Base-by-base conservation (phyloP, 2,113 vertebrate genomes). In the Dasyornis broadbenti region DNA sequence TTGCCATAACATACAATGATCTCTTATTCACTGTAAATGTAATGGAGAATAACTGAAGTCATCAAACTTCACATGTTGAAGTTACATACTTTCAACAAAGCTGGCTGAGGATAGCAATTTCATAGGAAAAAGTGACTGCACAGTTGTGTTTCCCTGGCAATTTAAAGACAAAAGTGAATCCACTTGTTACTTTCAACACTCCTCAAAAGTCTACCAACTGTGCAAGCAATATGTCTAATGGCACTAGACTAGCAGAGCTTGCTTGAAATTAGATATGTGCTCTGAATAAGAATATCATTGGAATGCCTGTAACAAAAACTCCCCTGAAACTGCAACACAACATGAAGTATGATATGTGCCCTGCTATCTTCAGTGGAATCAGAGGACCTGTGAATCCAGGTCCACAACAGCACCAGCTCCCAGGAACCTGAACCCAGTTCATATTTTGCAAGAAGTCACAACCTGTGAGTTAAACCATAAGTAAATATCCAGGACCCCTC, bases 201-300 rank as follows among this genome's bases (percentile, higher is more conserved):
- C 53, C 79, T 90, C 79, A 80, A 87, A 92, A 96, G 88, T 86
- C 88, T 80, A 92, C 92, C 96, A 95, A 88, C 94, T 94, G 92
- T 92, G 88, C 95, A 95, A 96, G 92, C 92, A 96, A 90, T 94
- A 95, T 92, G 90, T 95, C 88, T 96, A 95, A 96, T 94, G 70
- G 88, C 94, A 96, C 88, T 82, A 92, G 70, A 76, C 53, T 90
- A 88, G 57, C 88, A 93, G 66, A 92, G 75, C 44, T 84, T 93
- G 79, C 61, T 69, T 82, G 88, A 94, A 93, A 95, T 88, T 82
- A 93, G 88, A 80, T 94, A 92, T 42, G 79, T 93, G 92, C 71
- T 93, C 85, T 92, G 95, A 96, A 94, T 94, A 66, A 77, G 39
- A 81, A 82, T 83, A 84, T 69, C 49, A 37, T 15, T 64, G 52